Conservation (phyloP, 2,797 vertebrate species). For the Eptatretus atami region DNA sequence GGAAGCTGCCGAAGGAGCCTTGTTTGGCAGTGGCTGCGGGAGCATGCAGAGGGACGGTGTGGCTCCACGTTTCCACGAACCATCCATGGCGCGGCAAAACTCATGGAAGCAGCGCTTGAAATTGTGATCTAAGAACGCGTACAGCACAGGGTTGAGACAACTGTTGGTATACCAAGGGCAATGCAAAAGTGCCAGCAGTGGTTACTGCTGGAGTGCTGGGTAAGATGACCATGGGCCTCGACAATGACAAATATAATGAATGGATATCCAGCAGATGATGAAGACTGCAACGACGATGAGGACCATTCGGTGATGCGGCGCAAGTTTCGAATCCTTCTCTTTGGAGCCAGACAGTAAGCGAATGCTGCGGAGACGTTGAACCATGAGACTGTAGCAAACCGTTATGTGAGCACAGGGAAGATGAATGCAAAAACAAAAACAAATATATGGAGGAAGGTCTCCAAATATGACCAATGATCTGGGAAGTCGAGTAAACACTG, state of each 20-base stretch:
- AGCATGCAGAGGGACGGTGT: too few species aligned
- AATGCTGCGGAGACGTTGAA: constrained; percentile 73
- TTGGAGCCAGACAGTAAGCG: constrained; percentile 92
- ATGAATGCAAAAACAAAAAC: constrained; percentile 98
- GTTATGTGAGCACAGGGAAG: constrained; percentile 89
- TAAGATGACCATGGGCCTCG: constrained; percentile 50
- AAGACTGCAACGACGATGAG: constrained; percentile 87
- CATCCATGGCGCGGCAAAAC: constrained; percentile 62
- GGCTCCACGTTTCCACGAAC: constrained; percentile 49
- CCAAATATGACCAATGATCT: constrained; percentile 82
- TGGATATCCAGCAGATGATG: constrained; percentile 92
- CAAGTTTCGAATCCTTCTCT: constrained; percentile 81
- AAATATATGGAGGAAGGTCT: constrained; percentile 85
- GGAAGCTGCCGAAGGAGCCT: constrained; percentile 25
- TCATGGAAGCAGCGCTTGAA: constrained; percentile 94
- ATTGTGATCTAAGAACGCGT: constrained; percentile 93
- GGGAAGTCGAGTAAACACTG: constrained; percentile 73
- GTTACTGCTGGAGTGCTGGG: constrained; percentile 64
- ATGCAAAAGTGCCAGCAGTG: constrained; percentile 98
- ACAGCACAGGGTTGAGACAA: constrained; percentile 83
- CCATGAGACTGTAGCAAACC: constrained; percentile 87
- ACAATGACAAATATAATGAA: constrained; percentile 87
- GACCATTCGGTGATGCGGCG: constrained; percentile 93
- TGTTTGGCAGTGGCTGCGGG: too few species aligned
- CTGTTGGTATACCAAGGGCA: constrained; percentile 75